Base-by-base conservation (phyloP, 2,888 invertebrate genomes). In the Drosophila siamana region DNA sequence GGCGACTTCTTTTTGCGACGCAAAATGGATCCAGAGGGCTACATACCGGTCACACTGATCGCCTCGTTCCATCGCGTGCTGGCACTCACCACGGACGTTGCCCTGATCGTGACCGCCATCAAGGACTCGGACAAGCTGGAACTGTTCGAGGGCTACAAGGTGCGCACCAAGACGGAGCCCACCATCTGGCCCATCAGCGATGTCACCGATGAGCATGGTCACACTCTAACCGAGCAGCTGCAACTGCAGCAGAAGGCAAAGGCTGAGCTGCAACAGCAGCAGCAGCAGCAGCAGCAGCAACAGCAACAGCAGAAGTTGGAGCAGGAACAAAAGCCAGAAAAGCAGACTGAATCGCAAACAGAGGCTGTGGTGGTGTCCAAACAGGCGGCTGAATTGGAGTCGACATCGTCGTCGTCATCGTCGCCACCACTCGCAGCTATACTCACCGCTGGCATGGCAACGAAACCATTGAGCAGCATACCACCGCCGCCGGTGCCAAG, bases 21-120 rank as follows among this genome's bases (percentile, higher is more conserved):
- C 83, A 98, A 98, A 94, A 99, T 99, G 99, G 97, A 98, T 85
- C 92, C 94, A 2, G 96, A 98, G 88, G 99, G 99, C 57, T 99
- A 96, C 90, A 95, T 99, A 74, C 98, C 98, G 0, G 95, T 99
- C 47, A 96, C 97, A 68, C 93, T 99, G 74, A 98, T 99, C 76
- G 98, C 98, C 62, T 98, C 98, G 15, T 99, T 99, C 93, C 97
- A 98, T 93, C 95, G 99, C 86, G 96, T 99, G 71, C 94, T 97
- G 82, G 95, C 96, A 52, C 94, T 99, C 77, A 98, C 98, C 4
- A 95, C 95, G 30, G 97, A 99, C 92, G 93, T 98, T 71, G 93
- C 94, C 73, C 93, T 98, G 67, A 96, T 99, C 75, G 94, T 97
- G 13, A 95, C 96, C 90, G 96, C 98, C 2, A 96, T 99, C 67